phyloP scores from a whole-genome alignment of 2,888 invertebrate species.

The Cerceris rybyensis region DNA sequence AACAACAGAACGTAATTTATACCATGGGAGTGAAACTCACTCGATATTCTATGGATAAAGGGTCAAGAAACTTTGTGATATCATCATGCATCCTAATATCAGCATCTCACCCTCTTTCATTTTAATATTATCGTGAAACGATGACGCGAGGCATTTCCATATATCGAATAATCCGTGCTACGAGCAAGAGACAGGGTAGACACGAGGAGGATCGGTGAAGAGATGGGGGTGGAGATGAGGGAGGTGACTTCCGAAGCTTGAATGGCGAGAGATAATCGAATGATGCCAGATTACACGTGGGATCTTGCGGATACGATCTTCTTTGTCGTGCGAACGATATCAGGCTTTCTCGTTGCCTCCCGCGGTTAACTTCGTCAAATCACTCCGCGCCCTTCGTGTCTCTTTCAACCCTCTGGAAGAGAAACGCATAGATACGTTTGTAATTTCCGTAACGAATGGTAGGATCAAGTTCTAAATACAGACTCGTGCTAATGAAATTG shows the following conservation, averaged over 20 bases:
- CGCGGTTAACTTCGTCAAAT: constrained; percentile 30
- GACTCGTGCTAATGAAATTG: too few species aligned
- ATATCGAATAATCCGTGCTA: constrained; percentile 3
- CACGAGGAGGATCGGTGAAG: neutral
- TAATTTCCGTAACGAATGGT: neutral
- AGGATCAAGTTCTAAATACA: too few species aligned
- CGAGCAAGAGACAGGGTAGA: neutral
- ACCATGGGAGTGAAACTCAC: too few species aligned
- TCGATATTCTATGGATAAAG: too few species aligned
- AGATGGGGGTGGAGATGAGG: neutral
- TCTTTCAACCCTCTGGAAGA: neutral
- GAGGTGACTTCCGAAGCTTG: constrained; percentile 4
- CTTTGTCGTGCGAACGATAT: constrained; percentile 38
- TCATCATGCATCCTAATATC: neutral
- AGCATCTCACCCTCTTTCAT: neutral
- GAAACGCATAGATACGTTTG: neutral
- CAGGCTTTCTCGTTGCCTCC: constrained; percentile 24
- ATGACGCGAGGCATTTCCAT: constrained; percentile 19
- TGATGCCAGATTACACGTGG: constrained; percentile 43
- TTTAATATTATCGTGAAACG: constrained; percentile 18
- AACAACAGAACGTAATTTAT: too few species aligned
- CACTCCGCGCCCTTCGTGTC: constrained; percentile 4
- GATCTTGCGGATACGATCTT: constrained; percentile 27
- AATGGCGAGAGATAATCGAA: constrained; percentile 48
- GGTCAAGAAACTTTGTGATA: neutral